These are phyloP conservation scores for Austrofundulus limnaeus DNA, from an alignment of 2,113 vertebrate genomes.

Conservation along the genomic window DNA sequence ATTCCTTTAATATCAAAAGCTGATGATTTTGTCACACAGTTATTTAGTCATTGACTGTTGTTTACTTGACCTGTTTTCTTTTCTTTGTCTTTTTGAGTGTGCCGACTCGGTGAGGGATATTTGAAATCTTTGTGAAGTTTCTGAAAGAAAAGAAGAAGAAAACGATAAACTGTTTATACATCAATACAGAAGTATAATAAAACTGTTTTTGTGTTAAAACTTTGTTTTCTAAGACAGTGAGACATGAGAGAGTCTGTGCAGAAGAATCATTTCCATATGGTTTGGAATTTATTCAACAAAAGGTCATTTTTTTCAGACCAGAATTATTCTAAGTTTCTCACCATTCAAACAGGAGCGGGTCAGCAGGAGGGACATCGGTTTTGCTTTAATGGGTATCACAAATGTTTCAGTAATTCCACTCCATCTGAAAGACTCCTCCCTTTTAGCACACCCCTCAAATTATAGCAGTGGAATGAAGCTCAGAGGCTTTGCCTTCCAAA, in stretches of 20 bases:
- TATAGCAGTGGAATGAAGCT: slow-evolving; percentile 67
- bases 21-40: slow-evolving; percentile 25
- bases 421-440: slow-evolving; percentile 76
- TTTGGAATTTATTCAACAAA: slow-evolving; percentile 47
- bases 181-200: neutral
- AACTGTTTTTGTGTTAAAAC: neutral
- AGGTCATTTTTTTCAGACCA: slow-evolving; percentile 32
- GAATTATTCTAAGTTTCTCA: slow-evolving; percentile 41
- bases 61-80: slow-evolving; percentile 19
- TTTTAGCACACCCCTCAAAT: slow-evolving; percentile 71
- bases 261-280: slow-evolving; percentile 25
- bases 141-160: slow-evolving; percentile 3
- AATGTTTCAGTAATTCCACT: slow-evolving; percentile 75
- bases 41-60: slow-evolving; percentile 32
- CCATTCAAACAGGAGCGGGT: slow-evolving; percentile 51
- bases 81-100: neutral
- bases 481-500: slow-evolving; percentile 52
- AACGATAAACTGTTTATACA: neutral
- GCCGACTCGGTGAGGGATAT: slow-evolving; percentile 3
- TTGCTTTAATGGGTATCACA: slow-evolving; percentile 67
- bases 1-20: slow-evolving; percentile 30
- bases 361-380: slow-evolving; percentile 66
- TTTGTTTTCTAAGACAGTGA: slow-evolving; percentile 16
- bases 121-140: slow-evolving; percentile 19
- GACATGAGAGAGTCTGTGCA: slow-evolving; percentile 12